Percentiles rank a stretch among this genome's conserved stretches.
Conservation (phyloP, 2,113 vertebrate species). For the Geothlypis trichas region DNA sequence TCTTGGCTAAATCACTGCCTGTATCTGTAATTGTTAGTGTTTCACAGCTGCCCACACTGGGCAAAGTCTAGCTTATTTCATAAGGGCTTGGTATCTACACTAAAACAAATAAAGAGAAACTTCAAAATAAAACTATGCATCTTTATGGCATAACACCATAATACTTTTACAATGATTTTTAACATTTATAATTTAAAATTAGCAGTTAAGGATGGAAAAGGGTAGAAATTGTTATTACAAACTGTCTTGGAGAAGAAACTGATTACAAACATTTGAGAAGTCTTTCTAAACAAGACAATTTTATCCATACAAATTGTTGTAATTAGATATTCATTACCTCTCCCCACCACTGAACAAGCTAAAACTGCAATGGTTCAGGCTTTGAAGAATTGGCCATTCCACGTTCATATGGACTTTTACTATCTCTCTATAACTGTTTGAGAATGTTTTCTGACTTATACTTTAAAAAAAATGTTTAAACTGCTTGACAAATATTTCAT, state of each 20-base stretch:
- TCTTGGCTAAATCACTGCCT: background rate
- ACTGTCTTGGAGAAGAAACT: background rate
- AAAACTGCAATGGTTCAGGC: background rate
- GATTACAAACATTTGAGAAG: background rate
- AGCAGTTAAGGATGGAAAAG: background rate
- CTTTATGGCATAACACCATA: background rate
- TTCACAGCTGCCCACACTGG: background rate
- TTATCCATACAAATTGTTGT: background rate
- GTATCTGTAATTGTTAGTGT: background rate
- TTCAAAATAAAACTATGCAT: background rate
- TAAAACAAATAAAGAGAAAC: background rate
- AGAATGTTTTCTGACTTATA: conserved; percentile 15
- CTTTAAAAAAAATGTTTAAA: background rate
- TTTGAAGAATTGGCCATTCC: background rate
- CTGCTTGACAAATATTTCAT: conserved; percentile 58
- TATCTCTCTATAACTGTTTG: background rate
- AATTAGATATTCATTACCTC: background rate
- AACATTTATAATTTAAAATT: background rate
- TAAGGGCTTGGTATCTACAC: background rate
- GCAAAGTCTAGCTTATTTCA: background rate
- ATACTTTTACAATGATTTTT: background rate
- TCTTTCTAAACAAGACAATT: background rate
- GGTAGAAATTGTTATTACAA: background rate
- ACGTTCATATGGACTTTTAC: background rate
- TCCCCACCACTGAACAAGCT: background rate